Evolutionary conservation across 2,888 invertebrate genomes (phyloP), one percentile per base, ranked within the genome.

Genomic region (Orthonychiurus folsomi): DNA sequence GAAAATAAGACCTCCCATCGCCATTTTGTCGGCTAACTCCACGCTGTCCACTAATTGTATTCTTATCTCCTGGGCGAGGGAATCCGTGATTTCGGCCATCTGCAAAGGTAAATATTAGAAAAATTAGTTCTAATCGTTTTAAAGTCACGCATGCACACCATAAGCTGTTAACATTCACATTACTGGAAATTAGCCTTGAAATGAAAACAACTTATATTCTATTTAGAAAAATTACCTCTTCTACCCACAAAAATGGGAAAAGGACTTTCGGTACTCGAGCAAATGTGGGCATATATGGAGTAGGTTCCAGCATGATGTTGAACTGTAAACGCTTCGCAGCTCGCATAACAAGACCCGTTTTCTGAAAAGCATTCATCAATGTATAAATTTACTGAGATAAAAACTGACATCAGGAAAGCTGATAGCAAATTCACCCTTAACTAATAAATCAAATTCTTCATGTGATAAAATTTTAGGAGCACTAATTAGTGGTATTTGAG

Each of bases 211-310:
- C n/a, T n/a, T n/a, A n/a, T n/a, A 57, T n/a, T 25, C 3, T 48
- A 21, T 55, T 37, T 26, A 28, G 5, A 23, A n/a, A n/a, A n/a
- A 74, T 77, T 74, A 86, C 87, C 83, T 92, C 91, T 77, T 92
- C 90, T 1, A 90, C 73, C 91, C 91, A 91, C 86, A 91, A 89
- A 50, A 91, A 84, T 0, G 92, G 91, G 75, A 90, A 89, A 5
- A 88, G 81, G 59, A 88, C 88, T 74, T 85, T 85, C 0, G 88
- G 87, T 73, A 92, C 90, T 66, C 86, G 83, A 69, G 85, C 79
- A 15, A 89, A 89, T 2, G 85, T 82, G 69, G 83, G 81, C 54
- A 91, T 84, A 69, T 85, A 81, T 1, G 84, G 82, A 1, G 89
- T 87, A 15, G 82, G 83, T 64, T 88, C 86, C 9, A 91, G 86